Evolutionary conservation across 37 sponge, comb jelly and placozoan species (phyloP).

Genomic region (Halichondria panicea): DNA sequence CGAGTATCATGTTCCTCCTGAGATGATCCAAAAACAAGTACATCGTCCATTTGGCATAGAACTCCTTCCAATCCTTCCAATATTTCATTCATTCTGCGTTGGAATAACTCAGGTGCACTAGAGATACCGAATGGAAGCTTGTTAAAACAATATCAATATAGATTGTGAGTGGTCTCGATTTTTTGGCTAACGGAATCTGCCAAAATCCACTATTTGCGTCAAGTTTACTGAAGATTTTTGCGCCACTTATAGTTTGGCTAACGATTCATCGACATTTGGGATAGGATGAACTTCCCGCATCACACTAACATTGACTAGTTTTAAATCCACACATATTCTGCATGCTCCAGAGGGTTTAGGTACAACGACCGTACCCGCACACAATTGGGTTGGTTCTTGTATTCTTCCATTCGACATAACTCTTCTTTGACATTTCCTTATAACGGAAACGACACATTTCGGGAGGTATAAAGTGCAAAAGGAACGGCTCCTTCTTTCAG

Average conservation of each 20-base stretch:
- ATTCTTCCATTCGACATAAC: too few relatives aligned
- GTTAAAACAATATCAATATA: slow-evolving; percentile 1
- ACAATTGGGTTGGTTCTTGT: background rate
- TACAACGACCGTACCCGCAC: background rate
- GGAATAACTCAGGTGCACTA: slow-evolving; percentile 5
- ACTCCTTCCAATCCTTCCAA: background rate
- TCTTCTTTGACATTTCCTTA: slow-evolving; percentile 3
- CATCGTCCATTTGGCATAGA: background rate
- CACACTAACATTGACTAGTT: background rate
- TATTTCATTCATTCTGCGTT: background rate
- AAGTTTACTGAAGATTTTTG: too few relatives aligned
- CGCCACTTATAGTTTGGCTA: too few relatives aligned
- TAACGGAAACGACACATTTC: background rate
- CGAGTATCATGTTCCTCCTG: background rate
- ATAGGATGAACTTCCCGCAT: background rate
- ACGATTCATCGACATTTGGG: too few relatives aligned
- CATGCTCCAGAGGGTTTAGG: background rate
- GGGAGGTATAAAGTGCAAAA: too few relatives aligned
- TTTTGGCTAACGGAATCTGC: too few relatives aligned
- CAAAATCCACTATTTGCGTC: too few relatives aligned
- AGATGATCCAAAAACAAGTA: background rate
- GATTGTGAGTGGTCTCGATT: too few relatives aligned
- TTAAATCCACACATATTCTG: slow-evolving; percentile 13
- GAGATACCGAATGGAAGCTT: slow-evolving; percentile 7
- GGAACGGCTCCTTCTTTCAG: too few relatives aligned